Conservation (phyloP, 2,797 vertebrate species). For the Aphelocoma californica region DNA sequence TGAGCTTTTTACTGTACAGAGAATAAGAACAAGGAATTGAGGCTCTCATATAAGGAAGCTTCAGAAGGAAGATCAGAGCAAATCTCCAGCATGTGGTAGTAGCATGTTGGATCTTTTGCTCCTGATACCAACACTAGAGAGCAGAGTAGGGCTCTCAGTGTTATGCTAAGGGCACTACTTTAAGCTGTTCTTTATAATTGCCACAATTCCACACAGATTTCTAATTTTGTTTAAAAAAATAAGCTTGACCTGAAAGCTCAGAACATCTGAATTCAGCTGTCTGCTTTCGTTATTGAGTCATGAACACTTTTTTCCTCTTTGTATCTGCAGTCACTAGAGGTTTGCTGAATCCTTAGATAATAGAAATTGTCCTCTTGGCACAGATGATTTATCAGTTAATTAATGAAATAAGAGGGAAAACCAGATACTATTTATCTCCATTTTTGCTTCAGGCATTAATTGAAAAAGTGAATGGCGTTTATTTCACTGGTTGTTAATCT, state of each 20-base stretch:
- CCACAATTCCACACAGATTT: not conserved
- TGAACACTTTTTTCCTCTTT: not conserved
- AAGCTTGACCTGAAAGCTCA: not conserved
- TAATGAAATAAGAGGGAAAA: not conserved
- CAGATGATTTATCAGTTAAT: not conserved
- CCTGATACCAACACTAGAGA: conserved; percentile 10
- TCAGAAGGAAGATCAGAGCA: not conserved
- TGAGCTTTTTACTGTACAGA: not conserved
- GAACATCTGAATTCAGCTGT: not conserved
- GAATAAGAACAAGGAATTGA: not conserved
- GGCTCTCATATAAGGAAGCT: not conserved
- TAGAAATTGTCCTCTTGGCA: not conserved
- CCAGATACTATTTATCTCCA: not conserved
- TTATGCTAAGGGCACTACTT: not conserved
- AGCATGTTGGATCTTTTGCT: not conserved
- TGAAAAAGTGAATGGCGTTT: not conserved
- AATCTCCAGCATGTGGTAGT: not conserved
- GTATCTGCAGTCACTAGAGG: not conserved
- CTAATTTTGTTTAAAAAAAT: not conserved
- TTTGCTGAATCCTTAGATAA: not conserved
- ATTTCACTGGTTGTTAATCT: not conserved
- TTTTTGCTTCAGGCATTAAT: not conserved
- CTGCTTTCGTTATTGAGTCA: not conserved
- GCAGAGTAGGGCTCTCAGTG: conserved; percentile 16
- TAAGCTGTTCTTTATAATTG: not conserved